Evolutionary conservation across 2,888 invertebrate genomes (phyloP).

Genomic region (Catocala nupta): DNA sequence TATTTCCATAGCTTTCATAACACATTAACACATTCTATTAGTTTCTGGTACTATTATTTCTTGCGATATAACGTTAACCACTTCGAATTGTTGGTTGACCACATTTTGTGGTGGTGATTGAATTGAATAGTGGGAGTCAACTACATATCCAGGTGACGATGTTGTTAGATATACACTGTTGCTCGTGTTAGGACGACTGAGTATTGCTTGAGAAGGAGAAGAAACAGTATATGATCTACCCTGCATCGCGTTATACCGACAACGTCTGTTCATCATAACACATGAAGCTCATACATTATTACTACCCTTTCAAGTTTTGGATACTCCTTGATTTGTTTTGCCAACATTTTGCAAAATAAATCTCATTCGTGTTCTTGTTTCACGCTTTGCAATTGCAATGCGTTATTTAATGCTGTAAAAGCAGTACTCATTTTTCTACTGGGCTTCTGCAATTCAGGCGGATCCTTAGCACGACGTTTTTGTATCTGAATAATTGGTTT

Average conservation of each 20-base stretch:
- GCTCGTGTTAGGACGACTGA: conserved; percentile 16
- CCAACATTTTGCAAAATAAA: conserved; percentile 31
- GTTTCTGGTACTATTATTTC: conserved; percentile 1
- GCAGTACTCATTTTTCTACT: too few relatives aligned
- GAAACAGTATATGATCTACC: conserved; percentile 3
- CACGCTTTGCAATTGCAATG: conserved; percentile 1
- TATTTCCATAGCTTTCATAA: too few relatives aligned
- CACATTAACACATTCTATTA: too few relatives aligned
- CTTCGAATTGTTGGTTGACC: conserved; percentile 7
- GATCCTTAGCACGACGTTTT: too few relatives aligned
- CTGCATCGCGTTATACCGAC: conserved; percentile 1
- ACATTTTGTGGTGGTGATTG: conserved; percentile 5
- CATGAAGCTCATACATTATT: conserved; percentile 27
- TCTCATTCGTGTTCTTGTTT: conserved; percentile 28
- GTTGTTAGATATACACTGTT: conserved; percentile 1
- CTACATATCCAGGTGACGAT: too few relatives aligned
- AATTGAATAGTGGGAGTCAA: too few relatives aligned
- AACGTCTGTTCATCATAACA: conserved; percentile 13
- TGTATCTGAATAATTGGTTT: too few relatives aligned
- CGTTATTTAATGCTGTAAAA: background rate
- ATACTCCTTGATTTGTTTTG: conserved; percentile 27
- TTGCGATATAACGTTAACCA: conserved; percentile 2
- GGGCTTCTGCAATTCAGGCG: too few relatives aligned
- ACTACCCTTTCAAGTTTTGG: conserved; percentile 27
- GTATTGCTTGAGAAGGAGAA: conserved; percentile 11